Evolutionary conservation across 2,888 invertebrate genomes (phyloP).

Genomic region (Drosophila niveifrons): DNA sequence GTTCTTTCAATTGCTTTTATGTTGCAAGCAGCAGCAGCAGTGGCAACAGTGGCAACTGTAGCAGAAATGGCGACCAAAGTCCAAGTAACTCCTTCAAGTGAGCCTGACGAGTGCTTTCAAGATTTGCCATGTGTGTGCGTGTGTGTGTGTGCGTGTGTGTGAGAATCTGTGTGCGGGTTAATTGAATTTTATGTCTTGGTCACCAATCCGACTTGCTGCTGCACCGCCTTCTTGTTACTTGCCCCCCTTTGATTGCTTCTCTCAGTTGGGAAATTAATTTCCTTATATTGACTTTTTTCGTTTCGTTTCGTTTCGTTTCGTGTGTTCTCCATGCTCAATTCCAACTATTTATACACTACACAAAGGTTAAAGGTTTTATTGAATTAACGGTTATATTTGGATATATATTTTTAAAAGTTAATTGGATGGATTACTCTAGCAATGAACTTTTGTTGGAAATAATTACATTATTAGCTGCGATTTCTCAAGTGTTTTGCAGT

Average conservation of each 20-base stretch:
- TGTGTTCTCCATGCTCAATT: slow-evolving; percentile 45
- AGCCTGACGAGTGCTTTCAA: slow-evolving; percentile 37
- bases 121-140: slow-evolving; percentile 12
- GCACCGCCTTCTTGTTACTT: slow-evolving; percentile 15
- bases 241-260: slow-evolving; percentile 18
- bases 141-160: slow-evolving; percentile 26
- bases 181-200: slow-evolving; percentile 81
- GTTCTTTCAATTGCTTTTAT: slow-evolving; percentile 80
- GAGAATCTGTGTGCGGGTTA: slow-evolving; percentile 58
- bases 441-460: no score
- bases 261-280: slow-evolving; percentile 71
- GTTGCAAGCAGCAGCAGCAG: slow-evolving; percentile 49
- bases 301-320: slow-evolving; percentile 21
- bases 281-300: slow-evolving; percentile 79
- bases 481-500: not conserved
- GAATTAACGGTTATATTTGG: no score
- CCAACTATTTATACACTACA: slow-evolving; percentile 22
- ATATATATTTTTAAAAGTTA: no score
- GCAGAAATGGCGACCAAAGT: slow-evolving; percentile 56
- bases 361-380: not conserved
- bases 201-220: slow-evolving; percentile 63
- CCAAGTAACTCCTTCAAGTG: slow-evolving; percentile 66
- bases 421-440: no score
- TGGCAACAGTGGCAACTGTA: slow-evolving; percentile 42
- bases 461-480: no score